These are phyloP conservation scores for Grallaria varia DNA, from an alignment of 2,113 vertebrate genomes.

Conservation along the genomic window DNA sequence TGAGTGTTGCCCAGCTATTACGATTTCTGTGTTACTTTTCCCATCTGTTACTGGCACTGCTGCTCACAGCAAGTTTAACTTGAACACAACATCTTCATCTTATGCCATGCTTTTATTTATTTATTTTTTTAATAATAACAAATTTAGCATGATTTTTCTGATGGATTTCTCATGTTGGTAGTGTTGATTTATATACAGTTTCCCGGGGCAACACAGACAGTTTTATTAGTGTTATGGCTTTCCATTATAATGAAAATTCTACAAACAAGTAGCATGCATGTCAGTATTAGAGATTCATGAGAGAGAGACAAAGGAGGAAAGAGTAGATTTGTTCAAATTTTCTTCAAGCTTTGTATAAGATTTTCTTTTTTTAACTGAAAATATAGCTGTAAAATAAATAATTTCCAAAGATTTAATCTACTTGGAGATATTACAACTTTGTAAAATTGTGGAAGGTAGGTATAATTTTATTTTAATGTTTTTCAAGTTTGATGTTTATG, in stretches of 20 bases:
- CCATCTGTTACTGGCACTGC: neutral
- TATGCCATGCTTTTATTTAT: neutral
- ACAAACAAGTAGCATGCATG: neutral
- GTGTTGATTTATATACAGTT: slow-evolving; percentile 3
- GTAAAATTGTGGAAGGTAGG: neutral
- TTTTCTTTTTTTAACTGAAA: neutral
- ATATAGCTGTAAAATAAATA: neutral
- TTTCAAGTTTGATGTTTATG: neutral
- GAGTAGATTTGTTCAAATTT: neutral
- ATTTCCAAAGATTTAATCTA: neutral
- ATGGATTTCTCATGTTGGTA: neutral
- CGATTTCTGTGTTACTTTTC: neutral
- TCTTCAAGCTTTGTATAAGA: neutral
- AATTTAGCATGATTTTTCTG: neutral
- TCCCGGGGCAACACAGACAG: neutral
- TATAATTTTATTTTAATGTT: neutral
- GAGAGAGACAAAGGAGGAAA: neutral
- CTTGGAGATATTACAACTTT: neutral
- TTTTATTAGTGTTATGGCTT: slow-evolving; percentile 16
- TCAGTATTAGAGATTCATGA: neutral
- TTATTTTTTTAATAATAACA: neutral
- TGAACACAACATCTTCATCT: neutral
- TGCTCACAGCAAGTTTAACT: neutral
- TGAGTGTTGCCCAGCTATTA: neutral
- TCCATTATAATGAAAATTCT: slow-evolving; percentile 17